Base-by-base conservation (phyloP, 2,797 vertebrate genomes). In the Syngnathus acus region DNA sequence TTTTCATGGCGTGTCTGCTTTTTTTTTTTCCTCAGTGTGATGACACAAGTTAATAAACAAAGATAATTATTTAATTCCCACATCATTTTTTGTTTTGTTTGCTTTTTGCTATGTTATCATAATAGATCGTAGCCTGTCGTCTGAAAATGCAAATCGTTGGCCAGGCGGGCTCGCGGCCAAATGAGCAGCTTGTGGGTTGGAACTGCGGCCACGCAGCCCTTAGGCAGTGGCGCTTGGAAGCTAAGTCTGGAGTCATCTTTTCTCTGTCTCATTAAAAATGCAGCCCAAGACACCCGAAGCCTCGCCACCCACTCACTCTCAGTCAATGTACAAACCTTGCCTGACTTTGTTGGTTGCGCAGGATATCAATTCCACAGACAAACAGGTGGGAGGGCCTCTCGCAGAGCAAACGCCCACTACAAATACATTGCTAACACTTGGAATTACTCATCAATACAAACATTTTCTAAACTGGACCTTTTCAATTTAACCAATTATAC, bases 231-330 rank as follows among this genome's bases (percentile, higher is more conserved):
- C 68, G 67, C 76, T 78, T 81, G 68, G 63, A 78, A 72, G 68
- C 62, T 4, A 68, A 69, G 72, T 67, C 70, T 69, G 70, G 72
- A 66, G 66, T 71, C 8, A 13, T 71, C 64, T 72, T 68, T 68
- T 70, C 58, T 75, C 66, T 8, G 62, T 75, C 81, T 84, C 84
- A 83, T 89, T 87, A 88, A 82, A 85, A 73, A 61, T 72, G 72
- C 67, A 84, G 77, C 19, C 48, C 19, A n/a, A 74, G 32, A 79
- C 51, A 51, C 55, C 61, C 45, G 62, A 67, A 55, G 59, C 51
- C 45, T 64, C 66, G 48, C 61, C 53, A 66, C 14, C 32, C 74
- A 38, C 82, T 79, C 75, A 70, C 82, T 79, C 80, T 78, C 79
- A 73, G 66, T 62, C 51, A 6, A 51, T 43, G 48, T 9, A 54